These are phyloP conservation scores for Drosophila sp. DNA, from an alignment of 1,140 invertebrate genomes.

Conservation along the genomic window DNA sequence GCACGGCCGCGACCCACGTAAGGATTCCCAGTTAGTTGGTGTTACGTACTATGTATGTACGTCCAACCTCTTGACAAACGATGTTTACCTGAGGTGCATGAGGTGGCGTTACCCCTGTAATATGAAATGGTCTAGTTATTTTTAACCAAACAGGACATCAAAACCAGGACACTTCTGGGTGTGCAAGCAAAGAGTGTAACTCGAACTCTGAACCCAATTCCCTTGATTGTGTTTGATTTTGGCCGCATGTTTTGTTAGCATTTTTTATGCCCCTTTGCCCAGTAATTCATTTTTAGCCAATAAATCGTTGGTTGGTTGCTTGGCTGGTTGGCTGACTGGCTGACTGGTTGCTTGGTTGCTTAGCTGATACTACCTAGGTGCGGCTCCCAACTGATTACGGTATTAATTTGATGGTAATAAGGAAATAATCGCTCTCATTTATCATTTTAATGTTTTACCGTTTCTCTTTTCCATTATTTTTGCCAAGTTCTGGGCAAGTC, in stretches of 20 bases:
- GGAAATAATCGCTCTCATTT: conserved; percentile 73
- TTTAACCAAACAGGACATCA: conserved; percentile 68
- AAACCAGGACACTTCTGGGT: conserved; percentile 34
- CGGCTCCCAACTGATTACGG: conserved; percentile 63
- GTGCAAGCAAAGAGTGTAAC: conserved; percentile 49
- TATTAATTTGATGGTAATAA: conserved; percentile 77
- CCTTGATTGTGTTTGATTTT: conserved; percentile 79
- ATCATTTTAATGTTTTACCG: conserved; percentile 67
- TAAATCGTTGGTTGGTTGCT: conserved; percentile 53
- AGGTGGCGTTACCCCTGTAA: conserved; percentile 20
- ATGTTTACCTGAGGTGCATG: conserved; percentile 63
- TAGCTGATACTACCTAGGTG: conserved; percentile 36
- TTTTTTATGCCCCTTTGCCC: conserved; percentile 53
- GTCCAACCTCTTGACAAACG: conserved; percentile 74
- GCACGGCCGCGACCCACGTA: conserved; percentile 52
- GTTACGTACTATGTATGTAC: conserved; percentile 21
- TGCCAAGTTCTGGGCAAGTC: conserved; percentile 4
- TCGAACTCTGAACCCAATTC: conserved; percentile 67
- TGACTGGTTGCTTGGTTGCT: conserved; percentile 1
- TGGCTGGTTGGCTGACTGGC: conserved; percentile 27
- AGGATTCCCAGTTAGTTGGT: conserved; percentile 24
- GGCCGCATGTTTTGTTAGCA: conserved; percentile 13
- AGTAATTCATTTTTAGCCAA: conserved; percentile 72
- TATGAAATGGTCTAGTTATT: conserved; percentile 68
- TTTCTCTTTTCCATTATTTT: conserved; percentile 3